Conservation (phyloP, 64 coral and sea anemone species). For the Astreopora myriophthalma region DNA sequence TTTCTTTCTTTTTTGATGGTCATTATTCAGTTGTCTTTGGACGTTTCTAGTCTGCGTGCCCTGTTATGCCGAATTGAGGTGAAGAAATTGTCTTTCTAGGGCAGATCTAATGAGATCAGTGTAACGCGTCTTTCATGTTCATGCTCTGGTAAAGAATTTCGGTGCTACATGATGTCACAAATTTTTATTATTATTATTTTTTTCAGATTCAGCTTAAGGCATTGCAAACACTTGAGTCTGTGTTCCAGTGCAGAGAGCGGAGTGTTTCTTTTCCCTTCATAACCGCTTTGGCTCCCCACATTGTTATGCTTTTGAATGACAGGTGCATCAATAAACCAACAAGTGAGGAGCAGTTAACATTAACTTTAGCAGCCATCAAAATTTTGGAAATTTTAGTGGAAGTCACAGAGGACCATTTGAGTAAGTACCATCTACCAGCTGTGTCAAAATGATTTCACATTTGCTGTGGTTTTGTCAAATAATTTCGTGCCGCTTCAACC, state of each 20-base stretch:
- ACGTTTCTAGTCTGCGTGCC: too few relatives aligned
- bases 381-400: slow-evolving; percentile 82
- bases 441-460: neutral
- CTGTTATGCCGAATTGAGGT: too few relatives aligned
- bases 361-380: slow-evolving; percentile 81
- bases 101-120: too few relatives aligned
- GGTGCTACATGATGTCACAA: neutral
- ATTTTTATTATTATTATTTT: neutral
- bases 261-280: slow-evolving; percentile 76
- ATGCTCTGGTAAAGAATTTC: neutral
- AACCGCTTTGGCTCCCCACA: slow-evolving; percentile 82
- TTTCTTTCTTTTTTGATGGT: too few relatives aligned
- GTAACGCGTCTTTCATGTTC: too few relatives aligned
- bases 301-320: slow-evolving; percentile 91
- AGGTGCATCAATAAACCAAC: slow-evolving; percentile 80
- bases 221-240: slow-evolving; percentile 80
- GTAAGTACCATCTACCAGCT: slow-evolving; percentile 74
- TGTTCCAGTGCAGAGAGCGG: slow-evolving; percentile 89
- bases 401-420: slow-evolving; percentile 75
- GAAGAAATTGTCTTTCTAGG: too few relatives aligned
- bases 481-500: too few relatives aligned
- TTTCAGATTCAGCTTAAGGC: slow-evolving; percentile 93
- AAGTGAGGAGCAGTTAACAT: slow-evolving; percentile 76
- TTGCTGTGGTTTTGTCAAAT: neutral
- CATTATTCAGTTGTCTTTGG: too few relatives aligned